Conservation (phyloP, 2,888 invertebrate genomes). For the Acronicta psi region DNA sequence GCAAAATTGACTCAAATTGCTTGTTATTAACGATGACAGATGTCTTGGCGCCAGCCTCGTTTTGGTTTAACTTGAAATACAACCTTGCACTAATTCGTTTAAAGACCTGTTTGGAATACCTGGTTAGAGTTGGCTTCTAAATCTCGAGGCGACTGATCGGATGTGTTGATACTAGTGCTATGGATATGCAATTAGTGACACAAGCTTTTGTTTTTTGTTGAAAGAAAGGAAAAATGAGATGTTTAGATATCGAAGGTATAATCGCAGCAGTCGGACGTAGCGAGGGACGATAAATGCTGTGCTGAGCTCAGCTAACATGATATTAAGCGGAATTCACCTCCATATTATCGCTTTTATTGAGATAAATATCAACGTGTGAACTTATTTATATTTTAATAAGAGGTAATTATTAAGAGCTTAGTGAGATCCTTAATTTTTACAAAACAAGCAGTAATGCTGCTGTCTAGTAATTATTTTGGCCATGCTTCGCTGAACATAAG, state of each 20-base stretch:
- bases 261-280: conserved; percentile 26
- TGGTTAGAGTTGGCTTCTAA: conserved; percentile 33
- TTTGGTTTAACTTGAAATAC: conserved; percentile 43
- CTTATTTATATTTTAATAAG: conserved; percentile 2
- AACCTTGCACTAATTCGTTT: conserved; percentile 50
- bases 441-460: conserved; percentile 2
- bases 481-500: conserved; percentile 60
- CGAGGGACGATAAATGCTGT: conserved; percentile 37
- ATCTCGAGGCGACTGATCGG: conserved; percentile 77
- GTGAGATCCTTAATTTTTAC: conserved; percentile 7
- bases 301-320: conserved; percentile 19
- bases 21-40: conserved; percentile 89
- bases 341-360: conserved; percentile 27
- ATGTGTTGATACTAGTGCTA: conserved; percentile 84
- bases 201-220: conserved; percentile 66
- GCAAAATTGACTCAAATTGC: conserved; percentile 88
- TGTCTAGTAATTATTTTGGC: conserved; percentile 55
- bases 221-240: conserved; percentile 63
- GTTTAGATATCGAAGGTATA: conserved; percentile 55
- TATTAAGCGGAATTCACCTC: neutral
- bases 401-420: conserved; percentile 7
- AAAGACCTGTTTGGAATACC: conserved; percentile 58
- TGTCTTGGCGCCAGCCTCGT: conserved; percentile 83
- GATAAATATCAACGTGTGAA: conserved; percentile 15
- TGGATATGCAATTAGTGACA: conserved; percentile 86